Percentiles rank a stretch among this genome's conserved stretches.
Conservation (phyloP, 1,140 invertebrate genomes). For the Chironomus striatipennis region DNA sequence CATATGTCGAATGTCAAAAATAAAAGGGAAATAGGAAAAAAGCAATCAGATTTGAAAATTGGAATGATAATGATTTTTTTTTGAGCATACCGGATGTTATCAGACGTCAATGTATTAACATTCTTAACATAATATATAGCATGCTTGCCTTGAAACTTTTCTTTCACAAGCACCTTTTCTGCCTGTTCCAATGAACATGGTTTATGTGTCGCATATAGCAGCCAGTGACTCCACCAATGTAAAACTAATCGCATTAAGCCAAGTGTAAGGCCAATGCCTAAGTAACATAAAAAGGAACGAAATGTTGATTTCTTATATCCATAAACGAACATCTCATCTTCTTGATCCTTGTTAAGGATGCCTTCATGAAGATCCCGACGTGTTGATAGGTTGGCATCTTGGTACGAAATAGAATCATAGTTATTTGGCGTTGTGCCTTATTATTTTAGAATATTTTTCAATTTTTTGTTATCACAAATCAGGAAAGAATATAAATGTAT, state of each 20-base stretch:
- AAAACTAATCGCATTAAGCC: slow-evolving; percentile 71
- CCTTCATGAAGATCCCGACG: slow-evolving; percentile 26
- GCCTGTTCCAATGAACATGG: slow-evolving; percentile 62
- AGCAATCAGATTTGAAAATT: not conserved
- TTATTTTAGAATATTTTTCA: not conserved
- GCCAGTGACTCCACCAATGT: slow-evolving; percentile 78
- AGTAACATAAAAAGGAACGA: slow-evolving; percentile 48
- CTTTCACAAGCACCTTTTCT: slow-evolving; percentile 66
- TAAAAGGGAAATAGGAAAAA: not conserved
- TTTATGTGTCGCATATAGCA: slow-evolving; percentile 62
- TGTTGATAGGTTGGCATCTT: slow-evolving; percentile 4
- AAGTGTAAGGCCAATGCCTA: slow-evolving; percentile 54
- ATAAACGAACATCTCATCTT: slow-evolving; percentile 60
- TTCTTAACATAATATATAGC: slow-evolving; percentile 57
- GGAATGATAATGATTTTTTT: not conserved
- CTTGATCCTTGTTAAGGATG: slow-evolving; percentile 51
- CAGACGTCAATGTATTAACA: slow-evolving; percentile 45
- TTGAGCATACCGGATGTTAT: slow-evolving; percentile 41
- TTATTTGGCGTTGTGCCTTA: slow-evolving; percentile 10
- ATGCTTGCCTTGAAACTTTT: slow-evolving; percentile 60
- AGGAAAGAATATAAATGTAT: not conserved
- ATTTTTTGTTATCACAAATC: not conserved
- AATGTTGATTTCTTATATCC: slow-evolving; percentile 50
- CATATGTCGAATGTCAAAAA: not conserved
- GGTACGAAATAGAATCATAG: slow-evolving; percentile 17